A percentile compares a stretch with the other conserved stretches of the same genome.
Conservation (phyloP, 2,888 invertebrate species). For the Sinotaia quadrata region DNA sequence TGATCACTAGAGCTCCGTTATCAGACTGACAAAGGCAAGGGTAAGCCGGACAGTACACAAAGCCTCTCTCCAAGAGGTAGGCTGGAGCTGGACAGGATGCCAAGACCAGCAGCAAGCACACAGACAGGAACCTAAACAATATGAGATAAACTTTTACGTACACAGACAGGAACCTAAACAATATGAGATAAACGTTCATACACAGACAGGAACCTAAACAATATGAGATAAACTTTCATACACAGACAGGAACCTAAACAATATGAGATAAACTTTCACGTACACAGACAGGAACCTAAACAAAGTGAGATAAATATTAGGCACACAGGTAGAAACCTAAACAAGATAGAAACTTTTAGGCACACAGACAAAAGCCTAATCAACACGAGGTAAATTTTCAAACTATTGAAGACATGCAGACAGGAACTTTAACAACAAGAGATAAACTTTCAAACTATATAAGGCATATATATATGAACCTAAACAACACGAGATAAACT, state of each 20-base stretch:
- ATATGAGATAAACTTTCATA: neutral
- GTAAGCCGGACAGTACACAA: slow-evolving; percentile 45
- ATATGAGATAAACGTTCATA: neutral
- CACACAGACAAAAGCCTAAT: no score
- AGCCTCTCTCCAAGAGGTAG: slow-evolving; percentile 33
- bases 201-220: neutral
- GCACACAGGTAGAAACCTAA: neutral
- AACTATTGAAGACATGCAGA: no score
- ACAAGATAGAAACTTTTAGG: neutral
- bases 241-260: neutral
- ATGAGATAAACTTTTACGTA: neutral
- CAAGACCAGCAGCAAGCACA: slow-evolving; percentile 8
- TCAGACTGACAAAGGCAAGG: slow-evolving; percentile 40
- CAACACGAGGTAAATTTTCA: no score
- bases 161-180: neutral
- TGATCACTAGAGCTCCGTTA: slow-evolving; percentile 37
- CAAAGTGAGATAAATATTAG: slow-evolving; percentile 10
- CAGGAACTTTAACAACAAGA: no score
- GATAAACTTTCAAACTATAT: no score
- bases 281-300: slow-evolving; percentile 16
- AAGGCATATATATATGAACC: no score
- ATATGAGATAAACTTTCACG: neutral
- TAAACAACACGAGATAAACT: no score
- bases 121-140: neutral
- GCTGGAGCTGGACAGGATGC: neutral